These are phyloP conservation scores for Pollicipes pollicipes DNA, from an alignment of 1,140 invertebrate genomes.

Conservation along the genomic window DNA sequence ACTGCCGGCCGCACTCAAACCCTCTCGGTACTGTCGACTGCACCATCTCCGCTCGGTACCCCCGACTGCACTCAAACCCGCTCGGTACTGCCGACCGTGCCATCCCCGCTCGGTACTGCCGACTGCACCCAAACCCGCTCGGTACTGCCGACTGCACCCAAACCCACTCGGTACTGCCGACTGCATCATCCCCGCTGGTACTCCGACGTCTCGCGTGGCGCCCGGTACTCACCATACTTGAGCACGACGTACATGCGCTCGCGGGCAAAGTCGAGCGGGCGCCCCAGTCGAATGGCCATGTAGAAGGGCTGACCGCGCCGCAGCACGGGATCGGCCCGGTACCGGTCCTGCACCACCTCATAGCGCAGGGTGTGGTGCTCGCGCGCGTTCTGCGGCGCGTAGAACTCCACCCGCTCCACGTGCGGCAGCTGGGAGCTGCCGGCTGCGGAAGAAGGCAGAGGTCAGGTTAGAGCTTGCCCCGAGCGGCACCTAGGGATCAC, in stretches of 20 bases:
- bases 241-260: slow-evolving; percentile 27
- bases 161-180: too few relatives aligned
- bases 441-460: not conserved
- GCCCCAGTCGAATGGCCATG: slow-evolving; percentile 24
- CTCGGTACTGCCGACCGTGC: too few relatives aligned
- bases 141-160: too few relatives aligned
- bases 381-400: slow-evolving; percentile 39
- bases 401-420: slow-evolving; percentile 40
- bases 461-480: slow-evolving; percentile 15
- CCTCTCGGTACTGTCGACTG: too few relatives aligned
- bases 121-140: too few relatives aligned
- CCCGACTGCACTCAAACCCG: too few relatives aligned
- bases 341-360: slow-evolving; percentile 35
- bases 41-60: too few relatives aligned
- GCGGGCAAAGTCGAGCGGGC: slow-evolving; percentile 22
- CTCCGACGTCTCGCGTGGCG: too few relatives aligned
- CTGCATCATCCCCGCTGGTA: too few relatives aligned
- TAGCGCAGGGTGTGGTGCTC: slow-evolving; percentile 43
- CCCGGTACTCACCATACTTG: slow-evolving; percentile 25
- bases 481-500: too few relatives aligned
- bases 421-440: slow-evolving; percentile 25
- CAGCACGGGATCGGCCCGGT: slow-evolving; percentile 27
- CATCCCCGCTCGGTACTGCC: too few relatives aligned
- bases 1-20: too few relatives aligned
- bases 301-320: slow-evolving; percentile 28